Conservation (phyloP, 2,797 vertebrate genomes). For the Uromys caudimaculatus region DNA sequence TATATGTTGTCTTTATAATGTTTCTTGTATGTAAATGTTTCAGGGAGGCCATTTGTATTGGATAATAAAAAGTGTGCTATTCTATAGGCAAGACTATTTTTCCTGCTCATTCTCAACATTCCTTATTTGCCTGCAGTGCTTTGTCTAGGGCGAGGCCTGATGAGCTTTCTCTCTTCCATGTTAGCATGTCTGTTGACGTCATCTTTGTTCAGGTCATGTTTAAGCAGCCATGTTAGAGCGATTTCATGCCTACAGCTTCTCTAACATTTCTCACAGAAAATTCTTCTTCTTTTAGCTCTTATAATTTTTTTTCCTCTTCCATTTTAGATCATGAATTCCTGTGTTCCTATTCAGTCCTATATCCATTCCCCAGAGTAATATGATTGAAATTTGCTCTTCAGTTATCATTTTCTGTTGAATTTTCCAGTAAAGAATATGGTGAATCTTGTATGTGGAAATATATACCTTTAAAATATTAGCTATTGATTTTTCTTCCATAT, state of each 20-base stretch:
- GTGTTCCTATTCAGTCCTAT: neutral
- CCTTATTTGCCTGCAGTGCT: neutral
- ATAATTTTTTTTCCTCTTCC: neutral
- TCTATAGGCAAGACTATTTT: neutral
- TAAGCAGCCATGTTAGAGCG: neutral
- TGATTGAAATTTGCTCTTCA: neutral
- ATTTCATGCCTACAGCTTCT: neutral
- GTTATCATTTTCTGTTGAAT: neutral
- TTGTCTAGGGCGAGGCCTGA: neutral
- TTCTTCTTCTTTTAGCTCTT: neutral
- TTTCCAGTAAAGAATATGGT: neutral
- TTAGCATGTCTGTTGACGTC: neutral
- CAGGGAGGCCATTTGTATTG: neutral
- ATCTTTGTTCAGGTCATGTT: neutral
- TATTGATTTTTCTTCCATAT: neutral
- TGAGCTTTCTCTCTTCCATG: neutral
- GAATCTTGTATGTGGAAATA: neutral
- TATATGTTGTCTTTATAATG: neutral
- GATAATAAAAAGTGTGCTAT: neutral
- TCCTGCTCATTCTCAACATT: neutral
- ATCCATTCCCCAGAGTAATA: neutral
- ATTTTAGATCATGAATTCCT: neutral
- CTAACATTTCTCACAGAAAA: neutral
- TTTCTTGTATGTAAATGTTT: neutral
- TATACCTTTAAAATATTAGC: neutral